Conservation (phyloP, 2,797 vertebrate genomes). For the Cichlasoma orientale region DNA sequence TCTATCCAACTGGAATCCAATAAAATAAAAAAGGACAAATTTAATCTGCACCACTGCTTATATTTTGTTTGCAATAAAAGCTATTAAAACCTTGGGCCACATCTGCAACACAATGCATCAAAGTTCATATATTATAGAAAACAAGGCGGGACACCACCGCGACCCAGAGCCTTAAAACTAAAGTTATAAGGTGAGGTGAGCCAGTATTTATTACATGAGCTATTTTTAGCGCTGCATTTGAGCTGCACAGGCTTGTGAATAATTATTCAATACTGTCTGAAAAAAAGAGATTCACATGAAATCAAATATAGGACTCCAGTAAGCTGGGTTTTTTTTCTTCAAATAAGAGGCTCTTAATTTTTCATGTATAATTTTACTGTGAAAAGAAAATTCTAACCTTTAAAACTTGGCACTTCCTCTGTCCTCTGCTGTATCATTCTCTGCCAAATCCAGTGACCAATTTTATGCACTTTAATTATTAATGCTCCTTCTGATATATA, state of each 20-base stretch:
- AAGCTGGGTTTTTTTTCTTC: fast-evolving
- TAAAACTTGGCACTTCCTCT: not conserved
- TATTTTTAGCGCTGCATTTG: not conserved
- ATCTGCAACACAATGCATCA: fast-evolving
- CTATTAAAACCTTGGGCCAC: too few species aligned
- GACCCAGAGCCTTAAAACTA: not conserved
- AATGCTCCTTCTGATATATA: slow-evolving; percentile 8
- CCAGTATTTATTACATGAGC: not conserved
- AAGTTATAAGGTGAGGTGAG: not conserved
- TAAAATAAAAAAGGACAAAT: not conserved
- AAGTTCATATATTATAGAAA: not conserved
- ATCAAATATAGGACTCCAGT: not conserved
- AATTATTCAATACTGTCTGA: not conserved
- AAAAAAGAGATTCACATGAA: not conserved
- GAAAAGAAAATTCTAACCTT: not conserved
- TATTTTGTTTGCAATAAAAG: too few species aligned
- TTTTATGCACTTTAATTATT: slow-evolving; percentile 36
- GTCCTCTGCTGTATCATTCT: not conserved
- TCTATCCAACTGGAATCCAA: not conserved
- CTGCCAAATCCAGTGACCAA: not conserved
- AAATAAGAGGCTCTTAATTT: not conserved
- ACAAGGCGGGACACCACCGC: not conserved
- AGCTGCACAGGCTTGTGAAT: not conserved
- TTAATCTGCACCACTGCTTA: too few species aligned
- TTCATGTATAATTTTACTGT: not conserved